Percentiles rank a stretch among this genome's conserved stretches.
Conservation (phyloP, 2,113 vertebrate species). For the Ahaetulla prasina region DNA sequence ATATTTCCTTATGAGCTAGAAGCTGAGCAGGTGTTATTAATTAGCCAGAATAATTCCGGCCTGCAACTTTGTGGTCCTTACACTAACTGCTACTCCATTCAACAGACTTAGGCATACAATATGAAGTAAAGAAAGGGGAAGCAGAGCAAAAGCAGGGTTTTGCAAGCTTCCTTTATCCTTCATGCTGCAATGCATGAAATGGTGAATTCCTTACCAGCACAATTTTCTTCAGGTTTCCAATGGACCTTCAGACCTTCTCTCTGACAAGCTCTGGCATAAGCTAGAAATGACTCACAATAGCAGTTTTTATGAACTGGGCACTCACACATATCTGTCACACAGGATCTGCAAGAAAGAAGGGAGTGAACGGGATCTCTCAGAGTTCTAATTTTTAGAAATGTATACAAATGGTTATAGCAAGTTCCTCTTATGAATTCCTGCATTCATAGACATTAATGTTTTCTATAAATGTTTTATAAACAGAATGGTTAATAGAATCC, state of each 20-base stretch:
- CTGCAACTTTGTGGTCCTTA: neutral
- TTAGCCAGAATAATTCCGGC: neutral
- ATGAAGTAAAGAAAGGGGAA: neutral
- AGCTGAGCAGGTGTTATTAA: slow-evolving; percentile 8
- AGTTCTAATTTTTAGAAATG: neutral
- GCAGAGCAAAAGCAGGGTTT: neutral
- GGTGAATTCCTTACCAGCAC: slow-evolving; percentile 78
- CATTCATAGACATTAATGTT: neutral
- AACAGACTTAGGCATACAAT: neutral
- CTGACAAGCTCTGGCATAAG: slow-evolving; percentile 90
- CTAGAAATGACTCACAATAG: slow-evolving; percentile 95
- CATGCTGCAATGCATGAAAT: neutral
- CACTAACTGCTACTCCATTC: neutral
- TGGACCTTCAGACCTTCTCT: slow-evolving; percentile 81
- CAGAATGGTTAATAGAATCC: neutral
- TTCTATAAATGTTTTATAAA: neutral
- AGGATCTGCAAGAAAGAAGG: slow-evolving; percentile 77
- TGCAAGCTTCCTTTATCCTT: neutral
- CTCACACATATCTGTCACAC: slow-evolving; percentile 98
- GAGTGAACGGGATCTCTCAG: neutral
- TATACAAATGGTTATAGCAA: neutral
- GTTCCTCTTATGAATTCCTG: neutral
- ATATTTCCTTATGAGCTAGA: slow-evolving; percentile 5
- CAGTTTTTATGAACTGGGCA: slow-evolving; percentile 96
- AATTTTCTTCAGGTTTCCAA: slow-evolving; percentile 84